These are phyloP conservation scores for Folsomia candida DNA, from an alignment of 2,888 invertebrate species.

Conservation along the genomic window DNA sequence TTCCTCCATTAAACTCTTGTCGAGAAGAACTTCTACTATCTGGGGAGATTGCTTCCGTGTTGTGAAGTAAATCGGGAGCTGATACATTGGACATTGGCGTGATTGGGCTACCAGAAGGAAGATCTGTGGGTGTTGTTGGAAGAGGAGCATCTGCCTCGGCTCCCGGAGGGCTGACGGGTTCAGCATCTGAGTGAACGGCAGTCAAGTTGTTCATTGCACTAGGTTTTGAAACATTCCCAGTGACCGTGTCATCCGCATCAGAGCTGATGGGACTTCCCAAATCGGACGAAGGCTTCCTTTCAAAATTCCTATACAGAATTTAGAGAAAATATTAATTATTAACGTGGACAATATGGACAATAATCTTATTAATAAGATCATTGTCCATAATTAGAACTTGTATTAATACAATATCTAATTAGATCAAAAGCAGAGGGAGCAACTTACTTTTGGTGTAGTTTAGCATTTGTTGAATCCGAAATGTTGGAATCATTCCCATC, in stretches of 20 bases:
- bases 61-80: no score
- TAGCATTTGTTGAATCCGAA: slow-evolving; percentile 57
- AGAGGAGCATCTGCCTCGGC: background rate
- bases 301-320: background rate
- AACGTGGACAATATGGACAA: background rate
- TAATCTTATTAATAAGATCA: slow-evolving; percentile 5
- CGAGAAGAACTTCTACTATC: background rate
- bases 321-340: background rate
- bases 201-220: no score
- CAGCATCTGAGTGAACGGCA: no score
- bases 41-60: slow-evolving; percentile 11
- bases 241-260: slow-evolving; percentile 30
- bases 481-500: slow-evolving; percentile 19
- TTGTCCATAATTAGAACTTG: background rate
- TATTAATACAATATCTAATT: background rate
- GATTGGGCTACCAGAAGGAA: background rate
- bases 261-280: slow-evolving; percentile 48
- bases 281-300: slow-evolving; percentile 20
- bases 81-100: slow-evolving; percentile 9
- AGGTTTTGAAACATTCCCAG: no score
- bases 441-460: slow-evolving; percentile 10
- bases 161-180: no score
- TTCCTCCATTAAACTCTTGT: background rate
- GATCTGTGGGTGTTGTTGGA: background rate
- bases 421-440: background rate